A percentile compares a stretch with the other conserved stretches of the same genome.
Conservation (phyloP, 2,888 invertebrate genomes). For the Penaeus monodon region DNA sequence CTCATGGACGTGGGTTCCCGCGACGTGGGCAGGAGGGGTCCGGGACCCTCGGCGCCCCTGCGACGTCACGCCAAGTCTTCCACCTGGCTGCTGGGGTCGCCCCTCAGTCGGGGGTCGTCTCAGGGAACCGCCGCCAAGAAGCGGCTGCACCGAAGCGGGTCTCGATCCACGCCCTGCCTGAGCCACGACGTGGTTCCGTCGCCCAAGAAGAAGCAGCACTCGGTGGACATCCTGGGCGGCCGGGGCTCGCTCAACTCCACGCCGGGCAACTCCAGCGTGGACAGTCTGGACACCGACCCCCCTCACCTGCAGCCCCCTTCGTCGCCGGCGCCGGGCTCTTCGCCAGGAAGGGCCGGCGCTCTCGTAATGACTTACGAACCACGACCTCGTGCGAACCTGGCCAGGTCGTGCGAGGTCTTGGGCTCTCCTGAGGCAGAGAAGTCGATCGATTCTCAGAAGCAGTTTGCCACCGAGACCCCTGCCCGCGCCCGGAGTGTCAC, state of each 20-base stretch:
- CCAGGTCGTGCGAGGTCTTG: constrained; percentile 46
- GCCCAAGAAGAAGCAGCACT: constrained; percentile 15
- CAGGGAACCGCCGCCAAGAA: constrained; percentile 25
- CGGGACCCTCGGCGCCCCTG: constrained; percentile 35
- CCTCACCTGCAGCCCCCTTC: constrained; percentile 6
- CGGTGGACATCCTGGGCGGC: background rate
- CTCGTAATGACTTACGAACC: constrained; percentile 27
- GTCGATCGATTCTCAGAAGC: background rate
- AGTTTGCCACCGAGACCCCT: constrained; percentile 5
- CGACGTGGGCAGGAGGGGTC: constrained; percentile 35
- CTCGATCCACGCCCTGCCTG: constrained; percentile 49
- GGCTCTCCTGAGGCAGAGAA: constrained; percentile 28
- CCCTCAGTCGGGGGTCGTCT: constrained; percentile 45
- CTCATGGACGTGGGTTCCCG: constrained; percentile 60
- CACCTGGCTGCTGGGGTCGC: constrained; percentile 52
- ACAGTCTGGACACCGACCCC: constrained; percentile 43
- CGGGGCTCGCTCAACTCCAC: constrained; percentile 37
- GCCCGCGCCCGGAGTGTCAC: constrained; percentile 45
- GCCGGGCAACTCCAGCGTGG: constrained; percentile 46
- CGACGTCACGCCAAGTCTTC: constrained; percentile 51
- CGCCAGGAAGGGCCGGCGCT: background rate
- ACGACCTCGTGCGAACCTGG: constrained; percentile 13
- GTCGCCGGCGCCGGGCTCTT: background rate
- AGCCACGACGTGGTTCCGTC: constrained; percentile 17
- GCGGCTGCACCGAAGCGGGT: constrained; percentile 50